These are phyloP conservation scores for Cecropterus lyciades DNA, from an alignment of 1,140 invertebrate species.

Conservation along the genomic window DNA sequence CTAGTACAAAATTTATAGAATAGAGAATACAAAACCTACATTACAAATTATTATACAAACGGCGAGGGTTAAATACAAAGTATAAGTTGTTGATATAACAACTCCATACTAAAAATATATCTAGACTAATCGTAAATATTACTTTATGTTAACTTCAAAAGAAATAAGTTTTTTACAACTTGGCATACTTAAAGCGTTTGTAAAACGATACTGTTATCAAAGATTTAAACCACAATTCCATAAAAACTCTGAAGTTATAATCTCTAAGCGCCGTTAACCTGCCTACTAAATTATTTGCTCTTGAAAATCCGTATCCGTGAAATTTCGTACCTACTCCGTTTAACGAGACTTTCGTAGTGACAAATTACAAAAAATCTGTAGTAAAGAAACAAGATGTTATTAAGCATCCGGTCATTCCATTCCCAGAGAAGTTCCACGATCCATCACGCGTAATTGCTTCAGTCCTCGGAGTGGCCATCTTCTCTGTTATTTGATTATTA, in stretches of 20 bases:
- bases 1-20: not conserved
- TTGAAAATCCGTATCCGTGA: slow-evolving; percentile 23
- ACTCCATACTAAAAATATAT: no score
- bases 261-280: slow-evolving; percentile 11
- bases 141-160: not conserved
- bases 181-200: not conserved
- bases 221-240: slow-evolving; percentile 18
- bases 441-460: slow-evolving; percentile 69
- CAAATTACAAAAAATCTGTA: slow-evolving; percentile 57
- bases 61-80: no score
- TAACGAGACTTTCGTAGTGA: slow-evolving; percentile 41
- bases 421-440: slow-evolving; percentile 64
- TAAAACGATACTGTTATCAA: not conserved
- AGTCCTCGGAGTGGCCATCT: slow-evolving; percentile 57
- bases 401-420: slow-evolving; percentile 63
- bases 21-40: no score
- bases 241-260: slow-evolving; percentile 17
- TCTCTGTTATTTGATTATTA: slow-evolving; percentile 58
- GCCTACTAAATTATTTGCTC: slow-evolving; percentile 20
- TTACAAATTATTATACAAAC: no score
- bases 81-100: no score
- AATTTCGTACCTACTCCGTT: slow-evolving; percentile 22
- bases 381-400: slow-evolving; percentile 66
- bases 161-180: not conserved
- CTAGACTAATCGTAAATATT: not conserved